Evolutionary conservation across 2,797 vertebrate species (phyloP).

Genomic region (Sarcophilus harrisii): DNA sequence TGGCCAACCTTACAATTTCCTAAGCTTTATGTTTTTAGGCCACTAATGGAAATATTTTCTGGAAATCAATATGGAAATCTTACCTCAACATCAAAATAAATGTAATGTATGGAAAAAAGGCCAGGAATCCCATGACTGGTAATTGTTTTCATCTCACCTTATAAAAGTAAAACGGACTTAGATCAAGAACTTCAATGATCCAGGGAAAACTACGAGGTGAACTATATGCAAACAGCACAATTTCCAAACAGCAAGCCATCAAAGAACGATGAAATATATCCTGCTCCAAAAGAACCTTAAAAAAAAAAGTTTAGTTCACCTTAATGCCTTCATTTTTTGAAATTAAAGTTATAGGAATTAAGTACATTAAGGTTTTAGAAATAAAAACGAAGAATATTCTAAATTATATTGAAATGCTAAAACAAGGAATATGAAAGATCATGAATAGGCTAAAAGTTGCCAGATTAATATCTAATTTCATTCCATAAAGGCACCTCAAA

Average conservation of each 20-base stretch:
- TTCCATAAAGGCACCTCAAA: slow-evolving; percentile 48
- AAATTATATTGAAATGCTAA: neutral
- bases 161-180: slow-evolving; percentile 95
- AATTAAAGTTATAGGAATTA: slow-evolving; percentile 50
- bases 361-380: slow-evolving; percentile 18
- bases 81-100: slow-evolving; percentile 54
- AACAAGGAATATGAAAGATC: slow-evolving; percentile 16
- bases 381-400: slow-evolving; percentile 6
- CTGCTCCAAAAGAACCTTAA: slow-evolving; percentile 93
- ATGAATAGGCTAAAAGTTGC: slow-evolving; percentile 52
- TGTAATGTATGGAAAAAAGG: slow-evolving; percentile 18
- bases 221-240: slow-evolving; percentile 96
- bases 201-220: slow-evolving; percentile 97
- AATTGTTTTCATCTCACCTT: slow-evolving; percentile 88
- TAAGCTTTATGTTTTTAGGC: slow-evolving; percentile 35
- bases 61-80: slow-evolving; percentile 1
- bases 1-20: neutral
- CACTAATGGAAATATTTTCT: slow-evolving; percentile 47
- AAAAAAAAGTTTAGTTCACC: slow-evolving; percentile 55
- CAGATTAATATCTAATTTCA: slow-evolving; percentile 39
- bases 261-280: slow-evolving; percentile 96
- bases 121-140: slow-evolving; percentile 2
- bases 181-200: slow-evolving; percentile 92
- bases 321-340: slow-evolving; percentile 49
- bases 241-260: slow-evolving; percentile 95